A percentile compares a stretch with the other conserved stretches of the same genome.
Evolutionary conservation across 1,140 invertebrate genomes (phyloP).

Genomic region (Macrocentrus cingulum): DNA sequence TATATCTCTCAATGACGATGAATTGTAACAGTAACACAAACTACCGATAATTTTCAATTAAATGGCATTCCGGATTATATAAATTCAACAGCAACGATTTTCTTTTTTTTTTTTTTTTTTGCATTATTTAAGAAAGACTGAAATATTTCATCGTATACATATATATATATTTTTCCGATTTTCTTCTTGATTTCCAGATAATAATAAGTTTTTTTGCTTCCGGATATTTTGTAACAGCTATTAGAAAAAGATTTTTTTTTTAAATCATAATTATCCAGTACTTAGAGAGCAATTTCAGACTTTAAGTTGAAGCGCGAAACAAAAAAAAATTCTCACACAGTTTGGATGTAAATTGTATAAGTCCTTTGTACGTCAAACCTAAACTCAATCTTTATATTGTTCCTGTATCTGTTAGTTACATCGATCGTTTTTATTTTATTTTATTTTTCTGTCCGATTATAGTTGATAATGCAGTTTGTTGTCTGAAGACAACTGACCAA

Average conservation of each 20-base stretch:
- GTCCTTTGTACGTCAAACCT: slow-evolving; percentile 13
- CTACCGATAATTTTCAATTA: slow-evolving; percentile 17
- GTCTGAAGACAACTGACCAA: slow-evolving; percentile 16
- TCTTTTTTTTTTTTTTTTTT: slow-evolving; percentile 6
- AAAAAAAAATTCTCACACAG: too few species aligned
- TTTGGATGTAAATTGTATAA: slow-evolving; percentile 1
- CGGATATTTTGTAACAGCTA: too few species aligned
- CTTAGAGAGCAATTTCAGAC: slow-evolving; percentile 16
- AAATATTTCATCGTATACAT: slow-evolving; percentile 20
- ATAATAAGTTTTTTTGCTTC: too few species aligned
- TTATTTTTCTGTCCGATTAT: slow-evolving; percentile 27
- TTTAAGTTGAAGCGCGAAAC: slow-evolving; percentile 3
- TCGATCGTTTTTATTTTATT: slow-evolving; percentile 22
- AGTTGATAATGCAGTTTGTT: slow-evolving; percentile 15
- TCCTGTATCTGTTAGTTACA: slow-evolving; percentile 24
- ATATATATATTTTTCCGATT: background rate
- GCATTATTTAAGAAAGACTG: slow-evolving; percentile 20
- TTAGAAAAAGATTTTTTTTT: too few species aligned
- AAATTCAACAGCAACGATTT: slow-evolving; percentile 21
- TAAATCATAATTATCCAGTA: slow-evolving; percentile 22
- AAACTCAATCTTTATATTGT: slow-evolving; percentile 21
- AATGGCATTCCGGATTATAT: slow-evolving; percentile 25
- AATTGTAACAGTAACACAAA: slow-evolving; percentile 20
- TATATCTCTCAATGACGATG: too few species aligned
- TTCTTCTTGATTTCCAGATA: slow-evolving; percentile 4